phyloP scores from a whole-genome alignment of 2,888 invertebrate genomes.

The Fragum fragum region DNA sequence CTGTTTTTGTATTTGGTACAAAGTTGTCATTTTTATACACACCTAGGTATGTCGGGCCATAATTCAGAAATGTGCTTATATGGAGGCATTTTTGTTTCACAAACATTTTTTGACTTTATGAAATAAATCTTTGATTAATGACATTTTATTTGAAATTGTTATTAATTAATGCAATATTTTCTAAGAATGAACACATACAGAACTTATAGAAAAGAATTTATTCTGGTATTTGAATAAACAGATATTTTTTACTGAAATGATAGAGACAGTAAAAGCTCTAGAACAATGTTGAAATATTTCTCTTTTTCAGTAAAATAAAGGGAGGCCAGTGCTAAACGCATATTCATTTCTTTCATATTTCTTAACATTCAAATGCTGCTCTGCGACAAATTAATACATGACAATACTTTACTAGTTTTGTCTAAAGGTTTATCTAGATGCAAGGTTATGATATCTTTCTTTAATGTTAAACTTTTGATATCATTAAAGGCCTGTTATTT shows the following conservation, averaged over 20 bases:
- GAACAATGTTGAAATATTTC: background rate
- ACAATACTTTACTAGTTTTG: background rate
- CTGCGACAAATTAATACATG: background rate
- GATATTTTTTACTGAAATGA: background rate
- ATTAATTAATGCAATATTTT: too few species aligned
- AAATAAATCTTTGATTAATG: too few species aligned
- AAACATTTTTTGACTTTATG: too few species aligned
- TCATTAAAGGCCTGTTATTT: conserved; percentile 97
- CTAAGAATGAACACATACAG: too few species aligned
- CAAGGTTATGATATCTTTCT: background rate
- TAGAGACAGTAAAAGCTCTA: background rate
- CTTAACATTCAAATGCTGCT: conserved; percentile 15
- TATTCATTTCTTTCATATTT: conserved; percentile 26
- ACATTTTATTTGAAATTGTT: too few species aligned
- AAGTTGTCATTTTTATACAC: too few species aligned
- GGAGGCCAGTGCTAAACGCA: conserved; percentile 9
- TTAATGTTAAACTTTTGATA: background rate
- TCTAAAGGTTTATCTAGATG: background rate
- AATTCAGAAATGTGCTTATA: too few species aligned
- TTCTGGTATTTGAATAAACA: background rate
- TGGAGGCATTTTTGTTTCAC: too few species aligned
- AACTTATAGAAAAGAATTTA: too few species aligned
- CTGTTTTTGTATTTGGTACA: too few species aligned
- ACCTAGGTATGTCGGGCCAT: too few species aligned
- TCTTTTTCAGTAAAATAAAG: background rate